Percentiles rank a stretch among this genome's conserved stretches.
phyloP scores from a whole-genome alignment of 2,888 invertebrate genomes.

The Neocrepidodera transversa region DNA sequence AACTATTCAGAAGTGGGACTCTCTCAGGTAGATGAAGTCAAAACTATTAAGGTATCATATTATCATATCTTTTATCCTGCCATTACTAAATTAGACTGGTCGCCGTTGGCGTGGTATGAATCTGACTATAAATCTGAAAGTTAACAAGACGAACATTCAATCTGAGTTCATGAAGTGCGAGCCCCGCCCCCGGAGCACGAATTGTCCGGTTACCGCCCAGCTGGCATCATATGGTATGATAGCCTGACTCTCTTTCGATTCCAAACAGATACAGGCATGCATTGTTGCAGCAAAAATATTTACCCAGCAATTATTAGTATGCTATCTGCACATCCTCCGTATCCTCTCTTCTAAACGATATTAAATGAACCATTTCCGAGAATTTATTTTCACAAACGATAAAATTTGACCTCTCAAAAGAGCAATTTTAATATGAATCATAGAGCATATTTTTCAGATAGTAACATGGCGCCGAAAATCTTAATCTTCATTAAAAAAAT shows the following conservation, averaged over 20 bases:
- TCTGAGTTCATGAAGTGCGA: slow-evolving; percentile 56
- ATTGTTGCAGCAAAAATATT: slow-evolving; percentile 59
- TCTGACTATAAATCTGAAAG: slow-evolving; percentile 58
- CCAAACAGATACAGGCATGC: slow-evolving; percentile 43
- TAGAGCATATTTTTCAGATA: no score
- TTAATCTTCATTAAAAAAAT: no score
- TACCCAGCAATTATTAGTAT: slow-evolving; percentile 56
- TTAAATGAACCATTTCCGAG: slow-evolving; percentile 38
- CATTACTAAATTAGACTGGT: slow-evolving; percentile 48
- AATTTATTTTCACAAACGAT: slow-evolving; percentile 15
- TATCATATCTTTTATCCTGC: slow-evolving; percentile 36
- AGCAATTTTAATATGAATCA: no score
- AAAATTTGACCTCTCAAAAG: slow-evolving; percentile 13
- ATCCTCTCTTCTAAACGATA: slow-evolving; percentile 38
- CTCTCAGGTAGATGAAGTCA: slow-evolving; percentile 35
- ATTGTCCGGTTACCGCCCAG: slow-evolving; percentile 55
- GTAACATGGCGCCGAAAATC: no score
- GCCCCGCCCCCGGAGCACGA: slow-evolving; percentile 59
- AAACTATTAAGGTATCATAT: slow-evolving; percentile 35
- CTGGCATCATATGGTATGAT: slow-evolving; percentile 58
- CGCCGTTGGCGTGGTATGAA: slow-evolving; percentile 36
- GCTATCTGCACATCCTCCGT: slow-evolving; percentile 38
- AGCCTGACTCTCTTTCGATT: slow-evolving; percentile 43
- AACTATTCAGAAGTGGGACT: slow-evolving; percentile 30
- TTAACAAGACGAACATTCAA: slow-evolving; percentile 59